Percentiles rank a stretch among this genome's conserved stretches.
Evolutionary conservation across 2,797 vertebrate genomes (phyloP).

Genomic region (Lacerta agilis): DNA sequence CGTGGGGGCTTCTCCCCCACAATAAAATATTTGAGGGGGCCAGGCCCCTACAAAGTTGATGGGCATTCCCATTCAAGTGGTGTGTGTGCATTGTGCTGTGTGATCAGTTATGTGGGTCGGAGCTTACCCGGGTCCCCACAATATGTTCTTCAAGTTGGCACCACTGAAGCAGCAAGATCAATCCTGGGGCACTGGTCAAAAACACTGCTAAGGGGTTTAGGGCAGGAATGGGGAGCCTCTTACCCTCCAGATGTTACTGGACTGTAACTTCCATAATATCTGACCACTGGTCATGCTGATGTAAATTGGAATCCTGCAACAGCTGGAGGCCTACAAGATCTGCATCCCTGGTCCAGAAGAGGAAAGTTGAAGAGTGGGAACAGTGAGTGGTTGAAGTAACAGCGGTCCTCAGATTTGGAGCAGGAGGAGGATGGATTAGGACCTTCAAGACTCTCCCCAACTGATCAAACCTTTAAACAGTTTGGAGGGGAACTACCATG

Average conservation of each 20-base stretch:
- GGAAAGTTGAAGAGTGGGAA: neutral
- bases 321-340: neutral
- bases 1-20: too few relatives aligned
- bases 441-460: neutral
- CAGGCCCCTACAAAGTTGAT: too few relatives aligned
- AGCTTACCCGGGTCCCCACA: too few relatives aligned
- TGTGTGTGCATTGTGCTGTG: too few relatives aligned
- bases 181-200: neutral
- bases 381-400: neutral
- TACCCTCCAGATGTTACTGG: too few relatives aligned
- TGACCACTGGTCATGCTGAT: neutral
- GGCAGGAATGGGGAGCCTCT: neutral
- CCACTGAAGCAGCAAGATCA: too few relatives aligned
- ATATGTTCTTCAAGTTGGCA: too few relatives aligned
- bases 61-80: too few relatives aligned
- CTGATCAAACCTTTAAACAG: neutral
- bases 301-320: neutral
- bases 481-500: neutral
- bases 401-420: neutral
- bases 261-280: neutral
- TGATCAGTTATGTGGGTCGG: too few relatives aligned
- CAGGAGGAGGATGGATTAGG: neutral
- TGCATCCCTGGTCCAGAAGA: neutral
- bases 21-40: too few relatives aligned
- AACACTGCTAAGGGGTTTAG: neutral